A percentile compares a stretch with the other conserved stretches of the same genome.
phyloP scores from a whole-genome alignment of 1,140 invertebrate species.

The Lucilia sericata region DNA sequence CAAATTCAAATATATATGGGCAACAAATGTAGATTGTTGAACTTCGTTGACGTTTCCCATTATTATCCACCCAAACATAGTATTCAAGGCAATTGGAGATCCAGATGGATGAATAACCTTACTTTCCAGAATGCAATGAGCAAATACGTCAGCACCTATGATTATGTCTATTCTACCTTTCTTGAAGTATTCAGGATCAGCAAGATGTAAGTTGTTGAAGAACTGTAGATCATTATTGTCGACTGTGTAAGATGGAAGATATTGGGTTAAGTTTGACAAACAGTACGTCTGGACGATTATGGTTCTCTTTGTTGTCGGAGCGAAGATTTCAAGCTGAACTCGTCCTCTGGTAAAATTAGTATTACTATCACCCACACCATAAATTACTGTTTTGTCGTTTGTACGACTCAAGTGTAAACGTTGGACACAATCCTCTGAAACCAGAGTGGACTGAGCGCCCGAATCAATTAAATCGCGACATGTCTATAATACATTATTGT shows the following conservation, averaged over 20 bases:
- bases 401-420: constrained; percentile 14
- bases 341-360: not conserved
- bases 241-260: not conserved
- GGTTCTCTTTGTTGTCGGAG: not conserved
- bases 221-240: not conserved
- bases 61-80: constrained; percentile 38
- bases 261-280: constrained; percentile 13
- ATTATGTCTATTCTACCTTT: constrained; percentile 31
- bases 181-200: constrained; percentile 19
- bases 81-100: constrained; percentile 28
- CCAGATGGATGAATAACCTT: not conserved
- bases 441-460: constrained; percentile 19
- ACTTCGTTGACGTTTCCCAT: not conserved
- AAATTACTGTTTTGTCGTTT: constrained; percentile 11
- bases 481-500: not conserved
- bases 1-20: constrained; percentile 10
- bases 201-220: constrained; percentile 39
- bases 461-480: constrained; percentile 24
- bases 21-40: not conserved
- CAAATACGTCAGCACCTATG: constrained; percentile 34
- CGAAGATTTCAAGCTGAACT: not conserved
- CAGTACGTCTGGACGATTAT: not conserved
- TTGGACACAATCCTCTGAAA: constrained; percentile 41
- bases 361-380: not conserved
- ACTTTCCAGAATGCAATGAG: not conserved